A percentile compares a stretch with the other conserved stretches of the same genome.
phyloP scores from a whole-genome alignment of 2,113 vertebrate species.

The Urocynchramus pylzowi region DNA sequence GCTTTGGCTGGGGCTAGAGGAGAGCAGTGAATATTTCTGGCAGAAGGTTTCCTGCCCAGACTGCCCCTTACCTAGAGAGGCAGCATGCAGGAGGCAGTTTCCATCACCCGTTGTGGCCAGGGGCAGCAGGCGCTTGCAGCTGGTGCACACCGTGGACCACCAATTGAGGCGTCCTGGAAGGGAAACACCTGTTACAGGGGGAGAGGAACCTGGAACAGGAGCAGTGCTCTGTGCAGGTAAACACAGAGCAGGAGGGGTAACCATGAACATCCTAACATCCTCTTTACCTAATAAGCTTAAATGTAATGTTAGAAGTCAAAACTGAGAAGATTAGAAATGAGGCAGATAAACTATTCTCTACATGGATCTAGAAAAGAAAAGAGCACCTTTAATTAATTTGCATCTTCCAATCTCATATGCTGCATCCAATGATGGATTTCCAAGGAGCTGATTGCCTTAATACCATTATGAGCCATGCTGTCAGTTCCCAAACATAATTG shows the following conservation, averaged over 20 bases:
- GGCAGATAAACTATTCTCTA: not conserved
- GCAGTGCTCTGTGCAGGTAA: fast-evolving
- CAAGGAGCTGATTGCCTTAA: not conserved
- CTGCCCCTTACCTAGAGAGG: slow-evolving; percentile 86
- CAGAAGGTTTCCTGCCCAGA: not conserved
- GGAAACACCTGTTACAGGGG: not conserved
- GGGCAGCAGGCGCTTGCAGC: slow-evolving; percentile 95
- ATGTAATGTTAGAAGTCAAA: not conserved
- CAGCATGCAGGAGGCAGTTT: slow-evolving; percentile 96
- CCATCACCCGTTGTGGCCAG: slow-evolving; percentile 96
- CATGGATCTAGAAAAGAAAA: not conserved
- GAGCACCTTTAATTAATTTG: not conserved
- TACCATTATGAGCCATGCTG: not conserved
- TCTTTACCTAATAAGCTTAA: not conserved
- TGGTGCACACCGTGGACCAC: slow-evolving; percentile 94
- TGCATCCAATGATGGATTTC: not conserved
- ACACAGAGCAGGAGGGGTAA: not conserved
- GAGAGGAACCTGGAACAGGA: not conserved
- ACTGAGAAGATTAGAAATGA: not conserved
- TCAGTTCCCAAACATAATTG: not conserved
- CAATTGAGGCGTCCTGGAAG: slow-evolving; percentile 93
- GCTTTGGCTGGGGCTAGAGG: not conserved
- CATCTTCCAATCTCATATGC: not conserved
- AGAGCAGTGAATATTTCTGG: not conserved
- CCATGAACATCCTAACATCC: not conserved